These are phyloP conservation scores for Cassiopea andromeda DNA, from an alignment of 30 jellyfish, hydroid and myxozoan species.

Conservation along the genomic window DNA sequence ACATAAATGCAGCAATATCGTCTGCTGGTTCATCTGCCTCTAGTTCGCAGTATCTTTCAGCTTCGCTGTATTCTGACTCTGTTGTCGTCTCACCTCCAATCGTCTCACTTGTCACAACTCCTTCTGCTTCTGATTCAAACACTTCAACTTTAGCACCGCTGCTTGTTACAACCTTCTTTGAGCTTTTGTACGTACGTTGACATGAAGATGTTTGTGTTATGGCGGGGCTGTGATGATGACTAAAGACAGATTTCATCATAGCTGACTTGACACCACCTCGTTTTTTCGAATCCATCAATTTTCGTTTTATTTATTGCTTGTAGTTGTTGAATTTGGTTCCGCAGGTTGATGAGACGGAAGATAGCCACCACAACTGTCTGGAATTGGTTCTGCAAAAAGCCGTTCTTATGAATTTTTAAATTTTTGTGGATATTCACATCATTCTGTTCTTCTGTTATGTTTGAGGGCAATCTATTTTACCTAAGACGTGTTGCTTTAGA, in stretches of 20 bases:
- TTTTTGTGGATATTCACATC: neutral
- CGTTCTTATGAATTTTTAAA: neutral
- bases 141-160: slow-evolving; percentile 70
- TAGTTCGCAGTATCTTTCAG: slow-evolving; percentile 65
- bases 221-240: slow-evolving; percentile 25
- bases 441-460: neutral
- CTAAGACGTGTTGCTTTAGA: no score
- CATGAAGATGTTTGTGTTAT: slow-evolving; percentile 27
- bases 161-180: slow-evolving; percentile 67
- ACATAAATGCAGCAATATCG: slow-evolving; percentile 27
- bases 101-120: slow-evolving; percentile 64
- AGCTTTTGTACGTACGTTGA: slow-evolving; percentile 50
- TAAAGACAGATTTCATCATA: slow-evolving; percentile 55
- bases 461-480: no score
- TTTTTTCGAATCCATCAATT: slow-evolving; percentile 36
- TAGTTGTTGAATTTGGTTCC: neutral
- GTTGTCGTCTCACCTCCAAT: slow-evolving; percentile 69
- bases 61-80: slow-evolving; percentile 51
- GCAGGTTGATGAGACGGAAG: neutral
- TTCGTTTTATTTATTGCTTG: neutral
- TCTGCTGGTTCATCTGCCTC: slow-evolving; percentile 56
- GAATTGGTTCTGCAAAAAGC: neutral
- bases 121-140: slow-evolving; percentile 57
- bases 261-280: slow-evolving; percentile 68
- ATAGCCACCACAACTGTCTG: slow-evolving; percentile 1